Evolutionary conservation across 2,113 vertebrate genomes (phyloP).

Genomic region (Aleadryas rufinucha): DNA sequence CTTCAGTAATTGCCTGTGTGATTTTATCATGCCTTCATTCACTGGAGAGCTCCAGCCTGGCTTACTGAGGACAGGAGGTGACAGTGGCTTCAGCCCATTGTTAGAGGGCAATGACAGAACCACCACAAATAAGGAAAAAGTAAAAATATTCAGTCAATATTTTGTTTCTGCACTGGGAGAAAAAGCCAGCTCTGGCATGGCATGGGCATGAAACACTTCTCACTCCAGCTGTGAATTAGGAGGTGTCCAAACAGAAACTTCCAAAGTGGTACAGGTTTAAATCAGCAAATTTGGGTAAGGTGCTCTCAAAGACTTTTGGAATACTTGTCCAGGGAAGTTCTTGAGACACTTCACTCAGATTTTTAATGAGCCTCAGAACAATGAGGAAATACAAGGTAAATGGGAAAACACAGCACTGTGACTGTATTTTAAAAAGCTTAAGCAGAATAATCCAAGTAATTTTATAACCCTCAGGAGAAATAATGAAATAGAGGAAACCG

Average conservation of each 20-base stretch:
- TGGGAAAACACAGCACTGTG: background rate
- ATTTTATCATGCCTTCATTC: background rate
- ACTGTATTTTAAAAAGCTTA: background rate
- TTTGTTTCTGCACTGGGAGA: background rate
- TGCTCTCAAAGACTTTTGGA: background rate
- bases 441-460: background rate
- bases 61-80: background rate
- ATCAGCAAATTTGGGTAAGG: background rate
- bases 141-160: background rate
- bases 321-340: background rate
- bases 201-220: background rate
- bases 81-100: background rate
- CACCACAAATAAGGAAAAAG: background rate
- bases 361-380: conserved; percentile 4
- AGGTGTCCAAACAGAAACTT: background rate
- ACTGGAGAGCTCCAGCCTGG: background rate
- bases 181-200: background rate
- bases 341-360: background rate
- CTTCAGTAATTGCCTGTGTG: background rate
- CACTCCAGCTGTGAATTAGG: background rate
- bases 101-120: background rate
- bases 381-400: background rate
- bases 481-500: background rate
- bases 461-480: conserved; percentile 36
- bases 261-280: background rate